phyloP scores from a whole-genome alignment of 2,797 vertebrate species.

The Onychomys arenicola region DNA sequence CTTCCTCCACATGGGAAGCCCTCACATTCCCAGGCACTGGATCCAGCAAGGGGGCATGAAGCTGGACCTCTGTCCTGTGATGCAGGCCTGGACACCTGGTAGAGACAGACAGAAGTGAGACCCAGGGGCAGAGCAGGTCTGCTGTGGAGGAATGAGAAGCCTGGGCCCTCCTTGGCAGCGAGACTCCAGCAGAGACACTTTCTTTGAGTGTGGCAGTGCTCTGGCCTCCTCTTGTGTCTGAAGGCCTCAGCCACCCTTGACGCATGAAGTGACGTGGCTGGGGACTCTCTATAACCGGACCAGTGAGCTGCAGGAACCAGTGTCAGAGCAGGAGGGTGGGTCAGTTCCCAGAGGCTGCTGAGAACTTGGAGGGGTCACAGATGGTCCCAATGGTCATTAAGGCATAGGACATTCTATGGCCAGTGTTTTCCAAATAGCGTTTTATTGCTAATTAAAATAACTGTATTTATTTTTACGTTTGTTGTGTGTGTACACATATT shows the following conservation, averaged over 20 bases:
- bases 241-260: background rate
- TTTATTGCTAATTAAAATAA: background rate
- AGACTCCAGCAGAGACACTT: background rate
- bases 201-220: background rate
- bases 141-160: background rate
- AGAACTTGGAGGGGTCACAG: background rate
- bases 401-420: too few species aligned
- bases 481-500: background rate
- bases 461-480: background rate
- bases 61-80: background rate
- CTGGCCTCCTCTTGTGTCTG: too few species aligned
- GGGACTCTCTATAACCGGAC: background rate
- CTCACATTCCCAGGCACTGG: background rate
- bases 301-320: background rate
- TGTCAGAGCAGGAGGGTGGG: background rate
- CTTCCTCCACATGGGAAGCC: background rate
- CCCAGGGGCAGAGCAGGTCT: background rate
- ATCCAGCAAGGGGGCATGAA: background rate
- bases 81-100: background rate
- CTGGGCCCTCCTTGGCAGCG: accelerated
- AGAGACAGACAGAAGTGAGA: background rate
- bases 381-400: background rate
- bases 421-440: background rate
- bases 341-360: background rate
- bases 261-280: accelerated